phyloP scores from a whole-genome alignment of 23 tunicate species.

The Pegea sp. region DNA sequence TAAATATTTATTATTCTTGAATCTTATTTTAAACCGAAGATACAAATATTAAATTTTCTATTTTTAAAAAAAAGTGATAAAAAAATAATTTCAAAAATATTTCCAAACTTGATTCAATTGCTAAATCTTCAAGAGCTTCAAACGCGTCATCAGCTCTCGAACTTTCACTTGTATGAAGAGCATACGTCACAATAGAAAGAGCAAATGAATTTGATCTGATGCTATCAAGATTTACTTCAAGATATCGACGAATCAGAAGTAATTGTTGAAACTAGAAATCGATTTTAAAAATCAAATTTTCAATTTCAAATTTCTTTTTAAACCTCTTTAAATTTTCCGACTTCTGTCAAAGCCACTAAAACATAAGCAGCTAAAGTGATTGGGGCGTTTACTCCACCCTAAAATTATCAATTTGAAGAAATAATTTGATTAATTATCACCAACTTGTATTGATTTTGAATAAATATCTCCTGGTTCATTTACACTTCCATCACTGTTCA shows the following conservation, averaged over 20 bases:
- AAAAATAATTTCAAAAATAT: neutral
- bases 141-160: neutral
- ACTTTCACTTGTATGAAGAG: neutral
- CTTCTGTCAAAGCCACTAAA: slow-evolving; percentile 13
- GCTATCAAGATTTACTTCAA: slow-evolving; percentile 17
- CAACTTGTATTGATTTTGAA: slow-evolving; percentile 59
- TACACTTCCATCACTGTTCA: slow-evolving; percentile 25
- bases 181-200: slow-evolving; percentile 50
- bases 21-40: too few relatives aligned
- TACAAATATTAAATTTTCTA: neutral
- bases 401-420: neutral
- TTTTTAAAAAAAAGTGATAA: neutral
- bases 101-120: too few relatives aligned
- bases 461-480: slow-evolving; percentile 36
- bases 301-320: too few relatives aligned
- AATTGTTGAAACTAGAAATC: too few relatives aligned
- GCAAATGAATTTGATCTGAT: slow-evolving; percentile 24
- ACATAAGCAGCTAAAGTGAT: slow-evolving; percentile 43
- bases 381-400: slow-evolving; percentile 30
- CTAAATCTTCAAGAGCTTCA: neutral
- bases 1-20: too few relatives aligned
- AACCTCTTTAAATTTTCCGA: too few relatives aligned
- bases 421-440: too few relatives aligned
- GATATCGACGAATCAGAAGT: slow-evolving; percentile 10
- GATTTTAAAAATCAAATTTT: too few relatives aligned